These are phyloP conservation scores for Emmelina monodactyla DNA, from an alignment of 2,888 invertebrate species.

Conservation along the genomic window DNA sequence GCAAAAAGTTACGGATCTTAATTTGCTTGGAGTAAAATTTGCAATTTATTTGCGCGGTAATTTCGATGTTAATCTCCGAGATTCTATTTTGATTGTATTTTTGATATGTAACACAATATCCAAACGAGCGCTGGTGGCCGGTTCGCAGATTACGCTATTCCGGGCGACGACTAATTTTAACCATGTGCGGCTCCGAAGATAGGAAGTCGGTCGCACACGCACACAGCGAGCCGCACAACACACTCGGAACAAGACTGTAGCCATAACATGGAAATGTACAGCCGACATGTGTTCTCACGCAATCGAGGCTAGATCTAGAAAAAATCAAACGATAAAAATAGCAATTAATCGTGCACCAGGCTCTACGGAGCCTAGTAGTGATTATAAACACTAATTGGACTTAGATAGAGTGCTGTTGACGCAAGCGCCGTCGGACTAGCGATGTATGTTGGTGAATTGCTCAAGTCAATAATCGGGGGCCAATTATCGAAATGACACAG, in stretches of 20 bases:
- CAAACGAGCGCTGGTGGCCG: constrained; percentile 36
- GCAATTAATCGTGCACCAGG: constrained; percentile 1
- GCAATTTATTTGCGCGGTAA: background rate
- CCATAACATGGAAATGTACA: too few species aligned
- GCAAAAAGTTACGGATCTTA: constrained; percentile 1
- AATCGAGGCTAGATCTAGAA: too few species aligned
- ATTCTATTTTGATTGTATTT: constrained; percentile 12
- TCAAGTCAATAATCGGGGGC: constrained; percentile 37
- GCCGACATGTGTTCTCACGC: too few species aligned
- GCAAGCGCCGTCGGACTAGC: constrained; percentile 46
- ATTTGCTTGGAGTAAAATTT: background rate
- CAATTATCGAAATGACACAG: constrained; percentile 64
- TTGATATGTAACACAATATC: constrained; percentile 53
- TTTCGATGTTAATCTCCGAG: background rate
- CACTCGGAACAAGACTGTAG: too few species aligned
- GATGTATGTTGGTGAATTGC: constrained; percentile 50
- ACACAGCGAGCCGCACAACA: constrained; percentile 44
- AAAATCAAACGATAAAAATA: constrained; percentile 1
- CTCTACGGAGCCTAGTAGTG: constrained; percentile 19
- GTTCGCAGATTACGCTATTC: constrained; percentile 58
- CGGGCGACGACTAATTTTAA: constrained; percentile 61
- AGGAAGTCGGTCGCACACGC: constrained; percentile 61
- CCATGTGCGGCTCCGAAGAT: constrained; percentile 62
- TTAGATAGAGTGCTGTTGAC: constrained; percentile 40
- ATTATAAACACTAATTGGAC: constrained; percentile 43